Percentiles rank a stretch among this genome's conserved stretches.
Evolutionary conservation across 2,888 invertebrate genomes (phyloP).

Genomic region (Amiota mariae): DNA sequence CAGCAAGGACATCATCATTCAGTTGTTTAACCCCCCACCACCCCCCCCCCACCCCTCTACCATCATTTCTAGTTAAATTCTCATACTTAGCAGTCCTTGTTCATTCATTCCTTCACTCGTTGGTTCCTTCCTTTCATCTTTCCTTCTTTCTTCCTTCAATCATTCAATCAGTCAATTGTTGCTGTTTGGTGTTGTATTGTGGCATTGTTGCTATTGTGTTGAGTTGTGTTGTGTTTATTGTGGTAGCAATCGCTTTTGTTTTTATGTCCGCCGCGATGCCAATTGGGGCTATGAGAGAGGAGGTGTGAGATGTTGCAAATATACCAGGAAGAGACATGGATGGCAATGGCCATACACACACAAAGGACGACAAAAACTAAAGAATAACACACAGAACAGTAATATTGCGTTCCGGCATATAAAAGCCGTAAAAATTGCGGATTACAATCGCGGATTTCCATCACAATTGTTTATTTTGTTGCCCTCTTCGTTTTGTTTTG

Average conservation of each 20-base stretch:
- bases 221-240: conserved; percentile 44
- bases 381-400: too few relatives aligned
- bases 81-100: too few relatives aligned
- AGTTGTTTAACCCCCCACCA: too few relatives aligned
- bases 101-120: too few relatives aligned
- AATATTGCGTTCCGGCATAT: conserved; percentile 35
- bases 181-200: conserved; percentile 42
- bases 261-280: not conserved
- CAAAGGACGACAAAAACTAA: too few relatives aligned
- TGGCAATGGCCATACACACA: too few relatives aligned
- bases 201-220: conserved; percentile 45
- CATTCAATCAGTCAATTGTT: conserved; percentile 53
- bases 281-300: too few relatives aligned
- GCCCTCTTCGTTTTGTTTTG: conserved; percentile 35
- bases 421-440: conserved; percentile 72
- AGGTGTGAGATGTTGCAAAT: too few relatives aligned
- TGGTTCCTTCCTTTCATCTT: too few relatives aligned
- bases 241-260: conserved; percentile 44
- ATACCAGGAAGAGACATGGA: too few relatives aligned
- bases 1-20: conserved; percentile 37
- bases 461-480: conserved; percentile 66
- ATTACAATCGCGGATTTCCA: conserved; percentile 71
- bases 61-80: too few relatives aligned
- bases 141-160: not conserved
- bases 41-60: too few relatives aligned